Evolutionary conservation across 2,797 vertebrate species (phyloP), one percentile per base, ranked within the genome.

Genomic region (Neosilurus hyrtlii): DNA sequence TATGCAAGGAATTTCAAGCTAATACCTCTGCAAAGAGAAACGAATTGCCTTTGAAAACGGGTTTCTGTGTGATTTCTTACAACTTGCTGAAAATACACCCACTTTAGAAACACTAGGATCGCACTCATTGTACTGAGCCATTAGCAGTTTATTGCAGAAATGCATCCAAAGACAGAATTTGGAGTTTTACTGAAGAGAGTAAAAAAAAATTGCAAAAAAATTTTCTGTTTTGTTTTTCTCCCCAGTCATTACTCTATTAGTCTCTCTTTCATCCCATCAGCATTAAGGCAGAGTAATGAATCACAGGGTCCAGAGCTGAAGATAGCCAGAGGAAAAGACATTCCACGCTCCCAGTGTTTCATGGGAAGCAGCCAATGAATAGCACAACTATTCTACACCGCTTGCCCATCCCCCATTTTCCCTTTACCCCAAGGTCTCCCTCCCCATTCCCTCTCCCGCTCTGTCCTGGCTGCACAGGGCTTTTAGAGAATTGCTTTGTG

Each of bases 1-100:
- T 94, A 94, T 95, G 93, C 91, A 85, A 92, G 92, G 94, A 95
- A 95, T 95, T 93, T 93, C 89, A 90, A 90, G 89, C 89, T 91
- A 92, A 91, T 90, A 89, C 90, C 88, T 89, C 82, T 89, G 91
- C 88, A 88, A 90, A 90, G 88, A 81, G 85, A 84, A 90, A 88
- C 43, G 10, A 78, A 63, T 63, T 9, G 22, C 22, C 84, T 49
- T 51, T 24, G 52, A 68, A 51, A 70, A 57, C 37, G 14, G 75
- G 59, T 7, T 62, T 63, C 75, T 26, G 10, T 78, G 43, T 65
- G 43, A 52, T 65, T 78, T 65, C 37, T 65, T 63, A 37, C 79
- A 57, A 70, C 52, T 11, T 37, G 52, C 35, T 68, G 65, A 70
- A 70, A 80, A 59, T 70, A 51, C 66, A 70, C 59, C 68, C 9